These are phyloP conservation scores for Etheostoma perlongum DNA, from an alignment of 2,797 vertebrate species.

Conservation along the genomic window DNA sequence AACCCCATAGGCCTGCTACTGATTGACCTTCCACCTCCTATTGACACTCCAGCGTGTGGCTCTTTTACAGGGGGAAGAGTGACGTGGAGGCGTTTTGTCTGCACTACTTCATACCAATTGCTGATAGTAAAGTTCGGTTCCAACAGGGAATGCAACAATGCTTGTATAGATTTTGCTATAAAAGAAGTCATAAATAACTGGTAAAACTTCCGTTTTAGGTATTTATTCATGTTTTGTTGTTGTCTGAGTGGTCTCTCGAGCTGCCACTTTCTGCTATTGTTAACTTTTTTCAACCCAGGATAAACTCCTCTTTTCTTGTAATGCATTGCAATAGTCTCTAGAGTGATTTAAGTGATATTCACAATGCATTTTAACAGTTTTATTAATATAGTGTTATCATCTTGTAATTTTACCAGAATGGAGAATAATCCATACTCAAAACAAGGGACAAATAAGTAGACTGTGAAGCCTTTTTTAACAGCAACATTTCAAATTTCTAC, in stretches of 20 bases:
- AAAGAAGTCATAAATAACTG: neutral
- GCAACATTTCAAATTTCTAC: neutral
- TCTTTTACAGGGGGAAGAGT: conserved; percentile 23
- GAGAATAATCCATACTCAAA: neutral
- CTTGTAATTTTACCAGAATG: too few relatives aligned
- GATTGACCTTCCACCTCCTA: conserved; percentile 66
- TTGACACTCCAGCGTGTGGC: conserved; percentile 51
- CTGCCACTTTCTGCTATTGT: neutral
- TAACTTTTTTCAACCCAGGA: neutral
- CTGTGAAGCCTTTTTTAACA: neutral
- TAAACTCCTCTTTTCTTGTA: conserved; percentile 5
- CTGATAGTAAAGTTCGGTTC: neutral
- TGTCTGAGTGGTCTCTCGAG: neutral
- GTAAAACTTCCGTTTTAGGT: conserved; percentile 1
- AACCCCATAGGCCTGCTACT: conserved; percentile 67
- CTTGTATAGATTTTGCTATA: neutral
- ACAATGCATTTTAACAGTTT: neutral
- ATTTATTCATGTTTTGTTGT: neutral
- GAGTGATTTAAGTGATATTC: neutral
- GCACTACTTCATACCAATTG: neutral
- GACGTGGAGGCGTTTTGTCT: conserved; percentile 5
- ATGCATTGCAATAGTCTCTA: neutral
- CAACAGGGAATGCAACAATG: neutral
- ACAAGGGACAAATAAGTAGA: neutral
- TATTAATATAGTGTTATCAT: neutral